phyloP scores from a whole-genome alignment of 2,888 invertebrate genomes.

The Clitarchus hookeri region DNA sequence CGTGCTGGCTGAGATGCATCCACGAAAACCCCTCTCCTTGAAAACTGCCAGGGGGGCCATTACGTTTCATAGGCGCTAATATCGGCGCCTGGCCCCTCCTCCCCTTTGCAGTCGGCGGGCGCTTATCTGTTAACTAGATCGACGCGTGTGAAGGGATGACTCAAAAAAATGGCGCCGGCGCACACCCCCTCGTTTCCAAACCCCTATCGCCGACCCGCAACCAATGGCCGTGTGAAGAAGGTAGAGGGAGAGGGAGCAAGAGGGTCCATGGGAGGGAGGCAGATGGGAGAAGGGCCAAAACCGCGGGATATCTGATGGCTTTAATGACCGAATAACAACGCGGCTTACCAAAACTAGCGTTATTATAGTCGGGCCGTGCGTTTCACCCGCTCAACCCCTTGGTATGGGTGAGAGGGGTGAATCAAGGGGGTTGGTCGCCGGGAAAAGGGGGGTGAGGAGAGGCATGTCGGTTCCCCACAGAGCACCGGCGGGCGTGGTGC shows the following conservation, averaged over 20 bases:
- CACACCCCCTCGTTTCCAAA: not conserved
- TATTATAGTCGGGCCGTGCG: not conserved
- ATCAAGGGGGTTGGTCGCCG: not conserved
- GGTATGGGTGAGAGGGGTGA: not conserved
- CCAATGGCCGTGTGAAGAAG: not conserved
- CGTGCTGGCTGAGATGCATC: not conserved
- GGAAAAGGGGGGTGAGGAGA: not conserved
- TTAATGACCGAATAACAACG: slow-evolving; percentile 14
- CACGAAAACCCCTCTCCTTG: not conserved
- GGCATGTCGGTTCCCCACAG: not conserved
- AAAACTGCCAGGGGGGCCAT: not conserved
- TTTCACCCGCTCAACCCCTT: too few relatives aligned
- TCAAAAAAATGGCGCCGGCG: slow-evolving; percentile 1
- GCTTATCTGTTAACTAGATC: slow-evolving; percentile 5
- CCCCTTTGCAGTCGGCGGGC: not conserved
- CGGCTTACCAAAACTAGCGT: slow-evolving; percentile 1
- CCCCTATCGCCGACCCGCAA: not conserved
- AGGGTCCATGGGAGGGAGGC: not conserved
- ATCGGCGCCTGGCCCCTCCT: not conserved
- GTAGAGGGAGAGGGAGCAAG: not conserved
- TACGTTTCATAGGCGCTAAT: slow-evolving; percentile 2
- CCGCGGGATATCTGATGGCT: not conserved
- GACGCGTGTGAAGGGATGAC: slow-evolving; percentile 9
- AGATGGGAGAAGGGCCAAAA: not conserved
- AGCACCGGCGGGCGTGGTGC: not conserved